Percentiles rank a stretch among this genome's conserved stretches.
Evolutionary conservation across 1,140 invertebrate species (phyloP).

Genomic region (Zaprionus capensis): DNA sequence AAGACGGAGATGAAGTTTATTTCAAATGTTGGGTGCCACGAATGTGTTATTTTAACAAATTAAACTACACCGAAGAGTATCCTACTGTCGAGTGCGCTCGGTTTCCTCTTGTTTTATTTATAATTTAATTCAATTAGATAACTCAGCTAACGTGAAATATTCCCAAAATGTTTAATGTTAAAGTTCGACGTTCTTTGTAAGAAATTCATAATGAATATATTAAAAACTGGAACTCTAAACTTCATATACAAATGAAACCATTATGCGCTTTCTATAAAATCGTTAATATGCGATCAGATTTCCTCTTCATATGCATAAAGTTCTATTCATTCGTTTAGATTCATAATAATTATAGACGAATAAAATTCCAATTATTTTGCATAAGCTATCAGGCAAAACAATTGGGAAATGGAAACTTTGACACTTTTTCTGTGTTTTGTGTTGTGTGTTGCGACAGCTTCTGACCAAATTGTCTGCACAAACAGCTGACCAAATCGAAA

Average conservation of each 20-base stretch:
- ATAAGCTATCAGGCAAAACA: neutral
- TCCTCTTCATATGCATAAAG: neutral
- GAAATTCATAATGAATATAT: conserved; percentile 1
- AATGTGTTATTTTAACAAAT: too few relatives aligned
- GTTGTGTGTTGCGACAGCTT: neutral
- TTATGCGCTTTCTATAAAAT: conserved; percentile 15
- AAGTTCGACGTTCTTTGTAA: neutral
- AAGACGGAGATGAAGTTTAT: too few relatives aligned
- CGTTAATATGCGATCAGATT: conserved; percentile 12
- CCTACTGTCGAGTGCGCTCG: too few relatives aligned
- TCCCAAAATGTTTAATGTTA: conserved; percentile 1
- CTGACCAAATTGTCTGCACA: neutral
- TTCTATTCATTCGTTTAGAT: neutral
- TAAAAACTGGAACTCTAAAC: conserved; percentile 12
- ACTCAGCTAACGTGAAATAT: neutral
- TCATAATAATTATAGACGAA: neutral
- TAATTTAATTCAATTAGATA: conserved; percentile 24
- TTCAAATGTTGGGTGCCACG: too few relatives aligned
- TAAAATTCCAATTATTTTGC: conserved; percentile 24
- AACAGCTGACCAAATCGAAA: conserved; percentile 9
- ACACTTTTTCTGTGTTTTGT: neutral
- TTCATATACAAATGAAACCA: conserved; percentile 1
- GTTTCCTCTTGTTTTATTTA: neutral
- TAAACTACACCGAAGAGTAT: too few relatives aligned
- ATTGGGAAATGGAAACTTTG: neutral